Evolutionary conservation across 2,113 vertebrate species (phyloP).

Genomic region (Vidua macroura): DNA sequence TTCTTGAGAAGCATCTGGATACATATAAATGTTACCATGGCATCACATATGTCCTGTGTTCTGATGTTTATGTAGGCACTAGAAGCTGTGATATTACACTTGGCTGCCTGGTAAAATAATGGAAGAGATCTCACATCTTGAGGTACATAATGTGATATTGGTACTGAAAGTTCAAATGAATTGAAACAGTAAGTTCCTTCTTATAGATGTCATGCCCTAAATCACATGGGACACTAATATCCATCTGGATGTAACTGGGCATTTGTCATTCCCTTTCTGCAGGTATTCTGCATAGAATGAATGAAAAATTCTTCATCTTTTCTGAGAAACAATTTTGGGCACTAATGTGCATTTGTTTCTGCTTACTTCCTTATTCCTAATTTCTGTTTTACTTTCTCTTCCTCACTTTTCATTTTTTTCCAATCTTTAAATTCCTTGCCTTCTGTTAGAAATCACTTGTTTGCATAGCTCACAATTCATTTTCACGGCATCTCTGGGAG

Average conservation of each 20-base stretch:
- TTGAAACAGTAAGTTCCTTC: not conserved
- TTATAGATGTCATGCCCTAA: not conserved
- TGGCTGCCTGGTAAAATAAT: not conserved
- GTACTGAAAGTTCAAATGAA: not conserved
- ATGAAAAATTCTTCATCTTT: not conserved
- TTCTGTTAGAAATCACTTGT: not conserved
- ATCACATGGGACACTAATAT: not conserved
- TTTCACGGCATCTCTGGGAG: not conserved
- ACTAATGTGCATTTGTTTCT: not conserved
- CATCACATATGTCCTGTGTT: not conserved
- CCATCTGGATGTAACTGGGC: not conserved
- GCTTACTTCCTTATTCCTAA: not conserved
- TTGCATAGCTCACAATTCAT: not conserved
- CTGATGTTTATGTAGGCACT: not conserved
- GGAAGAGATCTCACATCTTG: not conserved
- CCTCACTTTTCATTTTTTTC: not conserved
- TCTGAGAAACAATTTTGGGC: not conserved
- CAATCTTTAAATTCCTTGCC: not conserved
- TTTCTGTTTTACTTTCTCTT: not conserved
- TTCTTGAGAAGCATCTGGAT: not conserved
- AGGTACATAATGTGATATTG: not conserved
- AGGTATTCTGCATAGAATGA: not conserved
- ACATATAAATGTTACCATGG: rapidly evolving
- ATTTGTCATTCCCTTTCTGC: not conserved
- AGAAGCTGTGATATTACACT: not conserved